Conservation (phyloP, 1,140 invertebrate genomes). For the Brachionus angularis region DNA sequence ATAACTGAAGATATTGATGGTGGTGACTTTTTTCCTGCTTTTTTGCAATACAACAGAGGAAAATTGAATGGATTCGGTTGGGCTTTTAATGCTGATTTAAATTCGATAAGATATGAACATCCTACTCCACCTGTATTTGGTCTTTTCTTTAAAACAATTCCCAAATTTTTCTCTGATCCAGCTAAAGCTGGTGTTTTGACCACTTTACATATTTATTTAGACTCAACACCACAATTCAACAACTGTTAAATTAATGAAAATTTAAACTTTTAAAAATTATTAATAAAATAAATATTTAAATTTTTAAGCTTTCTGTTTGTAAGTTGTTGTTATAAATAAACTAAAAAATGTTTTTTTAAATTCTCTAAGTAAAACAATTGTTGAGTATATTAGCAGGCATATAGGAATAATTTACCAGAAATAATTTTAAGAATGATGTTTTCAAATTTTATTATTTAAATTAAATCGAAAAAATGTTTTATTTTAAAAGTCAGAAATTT, state of each 20-base stretch:
- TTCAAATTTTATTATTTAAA: too few species aligned
- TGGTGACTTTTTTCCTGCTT: slow-evolving; percentile 50
- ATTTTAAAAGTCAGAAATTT: too few species aligned
- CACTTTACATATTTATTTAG: slow-evolving; percentile 48
- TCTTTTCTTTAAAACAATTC: slow-evolving; percentile 46
- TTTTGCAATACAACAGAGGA: slow-evolving; percentile 52
- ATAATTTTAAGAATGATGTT: too few species aligned
- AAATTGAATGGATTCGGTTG: slow-evolving; percentile 53
- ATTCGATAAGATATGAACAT: slow-evolving; percentile 47
- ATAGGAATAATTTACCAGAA: too few species aligned
- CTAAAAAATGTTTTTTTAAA: too few species aligned
- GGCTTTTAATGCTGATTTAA: slow-evolving; percentile 47
- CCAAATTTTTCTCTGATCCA: slow-evolving; percentile 45
- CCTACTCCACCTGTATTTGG: slow-evolving; percentile 45
- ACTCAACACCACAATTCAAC: slow-evolving; percentile 46
- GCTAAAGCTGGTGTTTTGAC: slow-evolving; percentile 38
- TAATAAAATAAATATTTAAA: too few species aligned
- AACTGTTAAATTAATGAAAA: slow-evolving; percentile 47
- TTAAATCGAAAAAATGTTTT: too few species aligned
- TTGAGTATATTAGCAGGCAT: too few species aligned
- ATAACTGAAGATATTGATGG: slow-evolving; percentile 47
- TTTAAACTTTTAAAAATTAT: too few species aligned
- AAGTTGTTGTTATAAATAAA: too few species aligned
- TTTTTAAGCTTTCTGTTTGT: too few species aligned
- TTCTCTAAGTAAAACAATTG: too few species aligned